Conservation (phyloP, 2,797 vertebrate species). For the Rhadinocentrus ornatus region DNA sequence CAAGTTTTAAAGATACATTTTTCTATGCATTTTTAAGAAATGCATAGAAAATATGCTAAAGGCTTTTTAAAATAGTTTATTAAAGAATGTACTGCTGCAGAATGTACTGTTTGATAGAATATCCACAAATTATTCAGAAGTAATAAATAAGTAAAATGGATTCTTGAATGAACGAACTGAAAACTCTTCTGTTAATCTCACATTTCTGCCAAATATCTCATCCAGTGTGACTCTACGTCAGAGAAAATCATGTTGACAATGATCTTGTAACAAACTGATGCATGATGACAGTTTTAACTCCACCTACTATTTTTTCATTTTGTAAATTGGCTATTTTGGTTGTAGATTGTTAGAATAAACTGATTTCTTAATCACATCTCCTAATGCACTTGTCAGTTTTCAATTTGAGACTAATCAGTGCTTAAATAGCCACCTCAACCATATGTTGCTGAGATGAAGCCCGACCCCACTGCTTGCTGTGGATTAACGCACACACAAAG, state of each 20-base stretch:
- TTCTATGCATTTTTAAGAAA: not conserved
- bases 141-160: too few species aligned
- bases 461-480: conserved; percentile 15
- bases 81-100: not conserved
- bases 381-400: conserved; percentile 55
- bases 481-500: conserved; percentile 59
- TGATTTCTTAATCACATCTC: conserved; percentile 38
- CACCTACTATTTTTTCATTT: not conserved
- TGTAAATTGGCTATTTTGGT: not conserved
- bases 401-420: conserved; percentile 60
- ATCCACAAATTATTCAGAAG: not conserved
- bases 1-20: too few species aligned
- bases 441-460: conserved; percentile 66
- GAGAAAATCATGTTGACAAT: not conserved
- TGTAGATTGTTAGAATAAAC: conserved; percentile 12
- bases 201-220: not conserved
- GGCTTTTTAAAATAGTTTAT: not conserved
- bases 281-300: conserved; percentile 23
- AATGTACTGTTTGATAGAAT: not conserved
- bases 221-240: not conserved
- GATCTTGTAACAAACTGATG: conserved; percentile 7
- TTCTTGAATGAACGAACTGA: not conserved
- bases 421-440: conserved; percentile 64
- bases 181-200: not conserved
- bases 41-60: not conserved